Evolutionary conservation across 1,140 invertebrate genomes (phyloP).

Genomic region (Pomacea maculata): DNA sequence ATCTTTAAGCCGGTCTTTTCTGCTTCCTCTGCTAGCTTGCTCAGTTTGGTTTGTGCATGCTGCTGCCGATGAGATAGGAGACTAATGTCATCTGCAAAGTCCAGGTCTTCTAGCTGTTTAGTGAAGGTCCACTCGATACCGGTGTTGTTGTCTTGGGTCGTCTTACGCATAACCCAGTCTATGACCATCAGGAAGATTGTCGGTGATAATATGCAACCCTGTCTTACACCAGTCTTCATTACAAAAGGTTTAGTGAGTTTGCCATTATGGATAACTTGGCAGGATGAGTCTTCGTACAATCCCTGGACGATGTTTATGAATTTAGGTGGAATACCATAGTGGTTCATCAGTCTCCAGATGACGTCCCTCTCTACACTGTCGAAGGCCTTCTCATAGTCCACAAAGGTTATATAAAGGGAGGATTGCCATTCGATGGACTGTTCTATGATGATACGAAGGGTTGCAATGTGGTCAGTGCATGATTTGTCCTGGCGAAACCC

Average conservation of each 20-base stretch:
- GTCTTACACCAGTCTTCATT: slow-evolving; percentile 29
- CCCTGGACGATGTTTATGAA: slow-evolving; percentile 30
- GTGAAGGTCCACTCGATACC: slow-evolving; percentile 28
- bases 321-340: slow-evolving; percentile 39
- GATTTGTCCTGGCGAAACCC: slow-evolving; percentile 28
- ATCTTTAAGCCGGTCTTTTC: background rate
- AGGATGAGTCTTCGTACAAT: slow-evolving; percentile 31
- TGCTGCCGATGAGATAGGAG: background rate
- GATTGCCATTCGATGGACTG: slow-evolving; percentile 44
- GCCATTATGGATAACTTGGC: slow-evolving; percentile 29
- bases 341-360: slow-evolving; percentile 37
- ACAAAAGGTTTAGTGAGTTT: slow-evolving; percentile 33
- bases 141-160: slow-evolving; percentile 17
- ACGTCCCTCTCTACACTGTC: slow-evolving; percentile 42
- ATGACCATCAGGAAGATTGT: slow-evolving; percentile 30
- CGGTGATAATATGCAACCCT: slow-evolving; percentile 34
- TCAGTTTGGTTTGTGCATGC: too few species aligned
- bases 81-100: slow-evolving; percentile 24
- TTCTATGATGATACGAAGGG: slow-evolving; percentile 38
- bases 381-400: slow-evolving; percentile 52
- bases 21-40: too few species aligned
- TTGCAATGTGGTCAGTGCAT: slow-evolving; percentile 41
- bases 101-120: slow-evolving; percentile 19
- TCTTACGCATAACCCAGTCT: slow-evolving; percentile 28
- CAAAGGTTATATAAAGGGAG: slow-evolving; percentile 42